Evolutionary conservation across 2,888 invertebrate species (phyloP).

Genomic region (Serrognathus titanus): DNA sequence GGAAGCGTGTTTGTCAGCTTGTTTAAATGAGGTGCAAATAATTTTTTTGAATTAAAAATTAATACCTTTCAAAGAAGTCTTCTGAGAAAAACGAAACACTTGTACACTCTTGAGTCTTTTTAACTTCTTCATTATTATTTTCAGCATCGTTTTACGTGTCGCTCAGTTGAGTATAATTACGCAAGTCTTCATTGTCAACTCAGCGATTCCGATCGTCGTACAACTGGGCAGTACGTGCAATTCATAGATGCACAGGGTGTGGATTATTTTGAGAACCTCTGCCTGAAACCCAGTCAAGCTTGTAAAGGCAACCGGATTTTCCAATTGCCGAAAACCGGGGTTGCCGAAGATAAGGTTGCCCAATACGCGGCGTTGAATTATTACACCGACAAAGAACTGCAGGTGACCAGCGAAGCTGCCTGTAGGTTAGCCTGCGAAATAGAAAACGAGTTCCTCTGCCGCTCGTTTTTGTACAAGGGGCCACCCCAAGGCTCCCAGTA

Average conservation of each 20-base stretch:
- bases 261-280: conserved; percentile 87
- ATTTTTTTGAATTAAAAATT: too few relatives aligned
- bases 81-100: too few relatives aligned
- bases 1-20: conserved; percentile 89
- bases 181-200: conserved; percentile 88
- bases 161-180: conserved; percentile 92
- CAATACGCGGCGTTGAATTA: conserved; percentile 90
- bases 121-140: conserved; percentile 31
- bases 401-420: conserved; percentile 85
- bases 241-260: conserved; percentile 82
- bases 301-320: conserved; percentile 81
- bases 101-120: too few relatives aligned
- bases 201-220: conserved; percentile 84
- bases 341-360: conserved; percentile 87
- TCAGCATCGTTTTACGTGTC: conserved; percentile 84
- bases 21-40: conserved; percentile 74
- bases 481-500: conserved; percentile 70
- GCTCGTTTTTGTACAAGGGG: conserved; percentile 72
- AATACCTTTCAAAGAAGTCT: too few relatives aligned
- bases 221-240: conserved; percentile 84
- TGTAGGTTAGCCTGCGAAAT: conserved; percentile 88
- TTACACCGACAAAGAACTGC: conserved; percentile 89
- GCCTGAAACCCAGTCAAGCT: conserved; percentile 78
- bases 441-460: conserved; percentile 88
- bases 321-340: conserved; percentile 80